Conservation (phyloP, 2,797 vertebrate species). For the Eulemur coronatus region DNA sequence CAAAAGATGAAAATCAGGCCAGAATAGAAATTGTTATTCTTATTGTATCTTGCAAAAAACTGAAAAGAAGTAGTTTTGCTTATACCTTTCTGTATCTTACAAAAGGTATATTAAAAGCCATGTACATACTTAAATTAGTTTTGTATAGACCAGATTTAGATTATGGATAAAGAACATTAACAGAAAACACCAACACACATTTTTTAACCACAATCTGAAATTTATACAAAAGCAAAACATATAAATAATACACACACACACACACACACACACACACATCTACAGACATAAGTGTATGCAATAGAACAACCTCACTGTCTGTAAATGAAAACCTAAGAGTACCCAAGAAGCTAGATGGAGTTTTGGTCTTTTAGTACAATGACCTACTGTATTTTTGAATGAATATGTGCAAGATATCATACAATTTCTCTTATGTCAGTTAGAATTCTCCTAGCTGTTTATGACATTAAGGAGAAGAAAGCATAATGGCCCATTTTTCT, state of each 20-base stretch:
- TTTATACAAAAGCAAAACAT: not conserved
- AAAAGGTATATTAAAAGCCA: not conserved
- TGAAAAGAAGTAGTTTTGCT: not conserved
- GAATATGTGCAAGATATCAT: constrained; percentile 73
- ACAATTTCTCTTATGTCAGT: constrained; percentile 75
- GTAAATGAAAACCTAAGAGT: constrained; percentile 70
- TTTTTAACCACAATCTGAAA: not conserved
- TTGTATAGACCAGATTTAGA: not conserved
- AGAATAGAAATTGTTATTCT: not conserved
- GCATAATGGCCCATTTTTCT: constrained; percentile 57
- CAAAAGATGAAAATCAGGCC: not conserved
- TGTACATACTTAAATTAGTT: not conserved
- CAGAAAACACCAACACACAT: not conserved
- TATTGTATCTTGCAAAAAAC: not conserved
- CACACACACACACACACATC: no score
- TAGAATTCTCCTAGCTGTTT: constrained; percentile 77
- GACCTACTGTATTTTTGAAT: constrained; percentile 87
- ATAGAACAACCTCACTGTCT: not conserved
- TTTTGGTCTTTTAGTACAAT: constrained; percentile 83
- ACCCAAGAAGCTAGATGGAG: constrained; percentile 84
- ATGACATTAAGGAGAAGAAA: constrained; percentile 70
- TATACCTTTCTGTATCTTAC: not conserved
- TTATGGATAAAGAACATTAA: not conserved
- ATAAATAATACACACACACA: not conserved
- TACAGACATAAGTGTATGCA: not conserved